Percentiles rank a stretch among this genome's conserved stretches.
Evolutionary conservation across 1,140 invertebrate genomes (phyloP).

Genomic region (Dreissena rostriformis): DNA sequence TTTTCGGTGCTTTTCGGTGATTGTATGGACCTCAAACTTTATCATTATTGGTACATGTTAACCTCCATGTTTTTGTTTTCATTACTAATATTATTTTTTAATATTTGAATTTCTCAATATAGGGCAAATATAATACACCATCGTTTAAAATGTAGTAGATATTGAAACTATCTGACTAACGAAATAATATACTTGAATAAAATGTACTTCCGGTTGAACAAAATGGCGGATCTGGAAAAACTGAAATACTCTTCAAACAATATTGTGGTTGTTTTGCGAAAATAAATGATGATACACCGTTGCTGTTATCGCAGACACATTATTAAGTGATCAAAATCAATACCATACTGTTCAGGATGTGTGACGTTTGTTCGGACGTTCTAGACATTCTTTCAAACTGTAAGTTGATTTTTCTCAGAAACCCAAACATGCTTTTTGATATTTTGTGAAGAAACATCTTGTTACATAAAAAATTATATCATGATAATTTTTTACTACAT

Average conservation of each 20-base stretch:
- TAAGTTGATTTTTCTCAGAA: slow-evolving; percentile 68
- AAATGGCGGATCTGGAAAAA: background rate
- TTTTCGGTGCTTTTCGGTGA: too few species aligned
- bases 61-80: too few species aligned
- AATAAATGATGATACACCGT: background rate
- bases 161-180: too few species aligned
- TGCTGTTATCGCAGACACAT: background rate
- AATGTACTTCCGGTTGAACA: background rate
- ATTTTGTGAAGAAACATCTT: background rate
- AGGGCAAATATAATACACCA: too few species aligned
- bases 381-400: slow-evolving; percentile 77
- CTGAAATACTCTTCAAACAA: slow-evolving; percentile 25
- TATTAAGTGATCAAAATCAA: background rate
- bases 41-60: too few species aligned
- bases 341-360: slow-evolving; percentile 67
- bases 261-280: slow-evolving; percentile 9
- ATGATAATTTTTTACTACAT: too few species aligned
- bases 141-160: too few species aligned
- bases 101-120: too few species aligned
- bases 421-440: background rate
- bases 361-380: slow-evolving; percentile 79
- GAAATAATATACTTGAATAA: background rate
- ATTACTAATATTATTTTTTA: too few species aligned
- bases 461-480: too few species aligned
- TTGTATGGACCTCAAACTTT: too few species aligned